Base-by-base conservation (phyloP, 1,140 invertebrate genomes). In the Drosophila arawakana region DNA sequence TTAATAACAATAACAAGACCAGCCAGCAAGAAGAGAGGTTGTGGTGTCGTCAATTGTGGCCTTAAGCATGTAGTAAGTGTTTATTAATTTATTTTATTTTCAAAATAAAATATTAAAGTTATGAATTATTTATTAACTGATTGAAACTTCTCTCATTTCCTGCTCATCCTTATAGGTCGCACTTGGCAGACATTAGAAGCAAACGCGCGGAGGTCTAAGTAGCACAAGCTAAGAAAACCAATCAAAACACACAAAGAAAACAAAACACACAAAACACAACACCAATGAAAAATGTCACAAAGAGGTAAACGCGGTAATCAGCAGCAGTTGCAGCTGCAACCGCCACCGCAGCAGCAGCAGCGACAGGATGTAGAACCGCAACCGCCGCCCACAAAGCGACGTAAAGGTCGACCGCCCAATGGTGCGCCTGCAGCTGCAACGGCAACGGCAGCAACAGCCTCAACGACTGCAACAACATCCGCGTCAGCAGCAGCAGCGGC, bases 211-310 rank as follows among this genome's bases (percentile, higher is more conserved):
- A 55, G 74, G 60, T 73, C 57, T 68, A 73, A 61, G 75, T 58
- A 76, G 61, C 61, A 65, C 61, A 63, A 65, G 54, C 35, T 55
- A 46, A 50, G 65, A 68, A 70, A 65, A 65, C 39, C 34, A 60
- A 69, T 39, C 62, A 74, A 71, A 73, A 79, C 58, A 72, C 58
- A 72, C 66, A 86, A 76, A 78, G 63, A 84, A 78, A 54, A 77
- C 47, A 35, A 73, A 78, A 86, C 67, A 78, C 68, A 89, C 67
- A 76, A 71, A 88, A 80, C 74, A 63, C 81, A 81, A 85, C 81
- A 86, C 85, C 88, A 91, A 91, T 90, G 83, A 92, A 90, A 90
- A 83, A 92, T 92, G 92, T 92, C 92, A 92, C 92, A 92, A 92
- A 91, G 92, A 91, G 91, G 90, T 91, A 92, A 92, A 78, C 90